Base-by-base conservation (phyloP, 2,797 vertebrate species). In the Bovichtus diacanthus region DNA sequence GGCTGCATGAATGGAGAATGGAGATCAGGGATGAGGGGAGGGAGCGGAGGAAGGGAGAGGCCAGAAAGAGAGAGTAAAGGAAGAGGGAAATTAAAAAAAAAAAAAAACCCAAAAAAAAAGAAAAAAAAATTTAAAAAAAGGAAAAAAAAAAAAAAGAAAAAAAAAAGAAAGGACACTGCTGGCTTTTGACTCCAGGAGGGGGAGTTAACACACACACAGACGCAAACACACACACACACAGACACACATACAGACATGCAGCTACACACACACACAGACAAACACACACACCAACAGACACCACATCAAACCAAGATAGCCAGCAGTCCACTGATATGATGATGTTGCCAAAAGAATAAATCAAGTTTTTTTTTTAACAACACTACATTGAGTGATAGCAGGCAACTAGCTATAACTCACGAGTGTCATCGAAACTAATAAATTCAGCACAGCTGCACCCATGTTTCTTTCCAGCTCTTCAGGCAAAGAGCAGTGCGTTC, bases 1-100 rank as follows among this genome's bases (percentile, higher is more conserved):
- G 38, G 56, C 75, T 2, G 82, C 80, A 84, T 86, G 83, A 87
- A 87, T 82, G 72, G 83, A 82, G 81, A 81, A 83, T 76, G 65
- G 85, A 84, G 80, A 77, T 70, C 65, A 74, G 83, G 62, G 71
- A 46, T 18, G 74, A 61, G 43, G 31, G 15, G 41, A 39, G 12
- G 16, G 56, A n/a, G 44, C 13, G 29, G 19, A 47, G 63, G 25
- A 38, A 29, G 41, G 36, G 41, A 39, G 62, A 63, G 31, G 67
- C 65, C 76, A 70, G 62, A 58, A 29, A 74, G 74, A 79, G 62
- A 85, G 59, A 87, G 80, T 44, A 51, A 70, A 63, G 53, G 58
- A 77, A 77, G 55, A 47, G 25, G 18, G 47, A 64, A 56, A 64
- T 65, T 15, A n/a, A n/a, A n/a, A 66, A 49, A 69, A 27, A 62